Evolutionary conservation across 2,888 invertebrate species (phyloP).

Genomic region (Epinotia nisella): DNA sequence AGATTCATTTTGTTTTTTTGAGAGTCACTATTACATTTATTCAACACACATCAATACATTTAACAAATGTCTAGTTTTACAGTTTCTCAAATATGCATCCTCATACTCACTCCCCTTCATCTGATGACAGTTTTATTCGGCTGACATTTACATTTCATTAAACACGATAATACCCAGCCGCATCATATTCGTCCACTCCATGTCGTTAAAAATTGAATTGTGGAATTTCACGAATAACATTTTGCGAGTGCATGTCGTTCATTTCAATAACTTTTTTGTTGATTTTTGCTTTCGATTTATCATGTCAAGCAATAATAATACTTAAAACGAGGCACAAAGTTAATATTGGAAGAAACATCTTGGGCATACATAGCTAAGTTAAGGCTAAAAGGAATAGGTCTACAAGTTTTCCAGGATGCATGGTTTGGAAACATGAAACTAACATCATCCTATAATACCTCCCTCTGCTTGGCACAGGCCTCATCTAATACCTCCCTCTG

Average conservation of each 20-base stretch:
- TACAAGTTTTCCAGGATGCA: too few relatives aligned
- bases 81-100: neutral
- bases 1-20: too few relatives aligned
- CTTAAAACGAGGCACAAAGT: neutral
- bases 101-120: neutral
- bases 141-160: conserved; percentile 40
- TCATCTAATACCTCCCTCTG: too few relatives aligned
- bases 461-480: too few relatives aligned
- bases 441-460: too few relatives aligned
- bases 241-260: conserved; percentile 17
- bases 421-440: too few relatives aligned
- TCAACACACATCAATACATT: too few relatives aligned
- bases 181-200: conserved; percentile 24
- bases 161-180: conserved; percentile 30
- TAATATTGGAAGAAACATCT: too few relatives aligned
- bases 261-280: conserved; percentile 9
- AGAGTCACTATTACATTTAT: too few relatives aligned
- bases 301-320: neutral
- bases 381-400: too few relatives aligned
- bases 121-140: conserved; percentile 29
- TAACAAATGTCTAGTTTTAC: neutral
- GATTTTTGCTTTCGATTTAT: neutral
- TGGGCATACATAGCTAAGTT: too few relatives aligned
- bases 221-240: conserved; percentile 21
- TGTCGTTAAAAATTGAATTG: conserved; percentile 32